Evolutionary conservation across 92 coral and sea anemone species (phyloP).

Genomic region (Palythoa grandiflora): DNA sequence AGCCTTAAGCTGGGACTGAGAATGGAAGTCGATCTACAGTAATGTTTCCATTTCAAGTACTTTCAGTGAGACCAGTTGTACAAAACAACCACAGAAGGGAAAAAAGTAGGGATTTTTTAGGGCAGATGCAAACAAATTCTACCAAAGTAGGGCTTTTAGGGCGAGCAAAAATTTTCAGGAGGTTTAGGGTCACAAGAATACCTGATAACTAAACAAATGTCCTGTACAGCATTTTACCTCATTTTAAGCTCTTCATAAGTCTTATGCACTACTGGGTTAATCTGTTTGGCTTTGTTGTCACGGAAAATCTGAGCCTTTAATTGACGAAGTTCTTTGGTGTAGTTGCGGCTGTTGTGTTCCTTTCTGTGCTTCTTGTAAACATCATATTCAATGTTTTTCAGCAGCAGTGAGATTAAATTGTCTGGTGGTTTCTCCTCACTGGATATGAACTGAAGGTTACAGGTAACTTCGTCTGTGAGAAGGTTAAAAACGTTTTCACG

Average conservation of each 20-base stretch:
- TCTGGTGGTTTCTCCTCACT: background rate
- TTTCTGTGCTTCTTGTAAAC: background rate
- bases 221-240: no score
- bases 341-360: background rate
- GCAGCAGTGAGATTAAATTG: background rate
- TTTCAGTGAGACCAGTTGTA: no score
- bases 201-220: no score
- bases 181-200: no score
- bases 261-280: background rate
- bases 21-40: no score
- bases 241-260: background rate
- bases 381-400: background rate
- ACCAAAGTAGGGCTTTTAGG: no score
- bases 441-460: slow-evolving; percentile 17
- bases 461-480: slow-evolving; percentile 24
- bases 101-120: no score
- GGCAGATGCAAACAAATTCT: no score
- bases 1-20: no score
- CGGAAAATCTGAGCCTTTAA: background rate
- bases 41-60: no score
- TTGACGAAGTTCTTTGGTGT: background rate
- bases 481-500: background rate
- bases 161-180: no score
- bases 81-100: no score
- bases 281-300: background rate